Percentiles rank a stretch among this genome's conserved stretches.
Evolutionary conservation across 2,888 invertebrate genomes (phyloP).

Genomic region (Ommatoiulus sabulosus): DNA sequence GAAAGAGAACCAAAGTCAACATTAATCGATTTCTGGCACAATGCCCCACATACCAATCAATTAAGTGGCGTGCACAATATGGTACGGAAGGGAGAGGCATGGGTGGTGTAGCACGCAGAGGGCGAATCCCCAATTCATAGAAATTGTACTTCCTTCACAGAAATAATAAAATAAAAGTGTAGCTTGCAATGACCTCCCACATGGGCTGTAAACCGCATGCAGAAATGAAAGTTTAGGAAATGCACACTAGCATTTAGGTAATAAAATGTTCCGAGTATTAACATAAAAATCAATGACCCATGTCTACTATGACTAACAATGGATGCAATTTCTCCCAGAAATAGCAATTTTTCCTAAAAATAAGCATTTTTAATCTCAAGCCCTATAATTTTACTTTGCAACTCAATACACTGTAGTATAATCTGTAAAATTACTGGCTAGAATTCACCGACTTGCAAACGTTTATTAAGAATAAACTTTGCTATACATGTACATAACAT

Average conservation of each 20-base stretch:
- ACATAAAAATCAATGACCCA: slow-evolving; percentile 8
- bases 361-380: background rate
- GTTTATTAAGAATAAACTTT: too few relatives aligned
- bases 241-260: background rate
- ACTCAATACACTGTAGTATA: too few relatives aligned
- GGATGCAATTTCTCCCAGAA: background rate
- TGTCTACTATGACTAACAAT: background rate
- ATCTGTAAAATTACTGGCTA: too few relatives aligned
- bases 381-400: too few relatives aligned
- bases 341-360: background rate
- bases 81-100: background rate
- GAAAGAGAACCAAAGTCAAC: slow-evolving; percentile 18
- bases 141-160: background rate
- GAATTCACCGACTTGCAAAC: too few relatives aligned
- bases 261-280: background rate
- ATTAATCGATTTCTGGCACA: slow-evolving; percentile 38
- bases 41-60: background rate
- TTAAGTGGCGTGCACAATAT: background rate
- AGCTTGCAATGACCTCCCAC: background rate
- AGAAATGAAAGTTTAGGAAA: background rate
- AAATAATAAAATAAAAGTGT: background rate
- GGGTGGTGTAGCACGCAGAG: background rate
- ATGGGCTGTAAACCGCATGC: background rate
- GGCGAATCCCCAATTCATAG: background rate
- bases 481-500: too few relatives aligned